These are phyloP conservation scores for Moxostoma hubbsi DNA, from an alignment of 2,797 vertebrate species.

Conservation along the genomic window DNA sequence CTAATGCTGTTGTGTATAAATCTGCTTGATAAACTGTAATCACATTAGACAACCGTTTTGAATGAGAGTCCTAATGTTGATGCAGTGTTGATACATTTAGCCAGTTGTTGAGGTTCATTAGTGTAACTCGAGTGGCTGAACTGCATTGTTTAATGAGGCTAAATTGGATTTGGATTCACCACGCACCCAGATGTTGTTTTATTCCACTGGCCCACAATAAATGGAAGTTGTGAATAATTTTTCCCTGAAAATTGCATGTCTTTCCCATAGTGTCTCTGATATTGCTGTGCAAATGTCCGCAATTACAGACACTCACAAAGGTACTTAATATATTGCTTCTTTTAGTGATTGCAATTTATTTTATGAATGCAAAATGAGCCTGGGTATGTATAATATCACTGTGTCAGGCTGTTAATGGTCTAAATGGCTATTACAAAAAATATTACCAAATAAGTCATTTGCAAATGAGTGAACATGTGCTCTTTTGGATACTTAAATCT, in stretches of 20 bases:
- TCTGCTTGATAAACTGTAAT: background rate
- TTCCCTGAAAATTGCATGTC: conserved; percentile 52
- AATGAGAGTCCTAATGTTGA: background rate
- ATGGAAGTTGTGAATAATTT: conserved; percentile 76
- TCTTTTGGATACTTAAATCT: too few species aligned
- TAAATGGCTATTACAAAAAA: background rate
- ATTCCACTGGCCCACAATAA: conserved; percentile 72
- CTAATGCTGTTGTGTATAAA: background rate
- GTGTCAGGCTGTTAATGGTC: too few species aligned
- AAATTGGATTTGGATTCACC: conserved; percentile 62
- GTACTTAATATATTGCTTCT: conserved; percentile 30
- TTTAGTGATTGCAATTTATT: background rate
- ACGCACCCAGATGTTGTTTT: conserved; percentile 68
- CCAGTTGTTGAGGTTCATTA: conserved; percentile 17
- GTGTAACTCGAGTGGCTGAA: conserved; percentile 22
- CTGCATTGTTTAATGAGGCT: conserved; percentile 55
- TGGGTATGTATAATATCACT: too few species aligned
- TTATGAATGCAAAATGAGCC: too few species aligned
- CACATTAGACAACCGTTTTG: conserved; percentile 60
- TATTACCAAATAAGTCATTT: background rate
- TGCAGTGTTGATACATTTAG: background rate
- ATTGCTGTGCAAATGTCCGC: conserved; percentile 2
- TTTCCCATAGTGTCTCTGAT: conserved; percentile 17
- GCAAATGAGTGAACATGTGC: background rate
- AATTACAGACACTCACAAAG: conserved; percentile 62